These are phyloP conservation scores for Cosmorhoe ocellata DNA, from an alignment of 2,888 invertebrate species.

Conservation along the genomic window DNA sequence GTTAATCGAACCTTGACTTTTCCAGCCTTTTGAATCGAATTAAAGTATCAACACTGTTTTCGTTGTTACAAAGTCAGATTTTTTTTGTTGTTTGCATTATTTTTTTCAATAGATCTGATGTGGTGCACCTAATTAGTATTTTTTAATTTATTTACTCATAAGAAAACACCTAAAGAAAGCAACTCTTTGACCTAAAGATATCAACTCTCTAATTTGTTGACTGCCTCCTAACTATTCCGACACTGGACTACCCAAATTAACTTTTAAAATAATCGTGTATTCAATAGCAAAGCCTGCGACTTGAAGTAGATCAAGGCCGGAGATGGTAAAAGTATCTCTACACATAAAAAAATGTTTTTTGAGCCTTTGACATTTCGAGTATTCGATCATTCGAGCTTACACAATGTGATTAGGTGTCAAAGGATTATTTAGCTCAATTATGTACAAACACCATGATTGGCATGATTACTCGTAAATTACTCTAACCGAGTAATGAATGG, in stretches of 20 bases:
- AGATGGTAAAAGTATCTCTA: no score
- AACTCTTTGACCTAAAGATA: no score
- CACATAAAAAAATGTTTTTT: no score
- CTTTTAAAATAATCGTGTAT: no score
- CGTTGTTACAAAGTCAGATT: constrained; percentile 20
- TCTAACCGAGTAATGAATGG: constrained; percentile 10
- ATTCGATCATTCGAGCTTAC: neutral
- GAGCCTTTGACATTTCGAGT: neutral
- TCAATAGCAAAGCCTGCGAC: no score
- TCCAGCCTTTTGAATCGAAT: constrained; percentile 65
- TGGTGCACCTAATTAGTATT: no score
- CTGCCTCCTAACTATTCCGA: no score
- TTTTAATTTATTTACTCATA: no score
- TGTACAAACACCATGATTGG: constrained; percentile 21
- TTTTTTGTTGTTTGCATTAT: neutral
- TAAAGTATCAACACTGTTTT: constrained; percentile 51
- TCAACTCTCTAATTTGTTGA: no score
- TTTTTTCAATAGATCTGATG: neutral
- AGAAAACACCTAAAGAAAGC: no score
- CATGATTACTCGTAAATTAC: constrained; percentile 29
- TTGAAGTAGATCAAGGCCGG: no score
- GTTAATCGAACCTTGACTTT: constrained; percentile 78
- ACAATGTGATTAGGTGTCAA: constrained; percentile 21
- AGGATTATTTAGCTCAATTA: constrained; percentile 33
- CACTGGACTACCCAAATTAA: no score